phyloP scores from a whole-genome alignment of 1,140 invertebrate genomes.

The Drosophila baimaii region DNA sequence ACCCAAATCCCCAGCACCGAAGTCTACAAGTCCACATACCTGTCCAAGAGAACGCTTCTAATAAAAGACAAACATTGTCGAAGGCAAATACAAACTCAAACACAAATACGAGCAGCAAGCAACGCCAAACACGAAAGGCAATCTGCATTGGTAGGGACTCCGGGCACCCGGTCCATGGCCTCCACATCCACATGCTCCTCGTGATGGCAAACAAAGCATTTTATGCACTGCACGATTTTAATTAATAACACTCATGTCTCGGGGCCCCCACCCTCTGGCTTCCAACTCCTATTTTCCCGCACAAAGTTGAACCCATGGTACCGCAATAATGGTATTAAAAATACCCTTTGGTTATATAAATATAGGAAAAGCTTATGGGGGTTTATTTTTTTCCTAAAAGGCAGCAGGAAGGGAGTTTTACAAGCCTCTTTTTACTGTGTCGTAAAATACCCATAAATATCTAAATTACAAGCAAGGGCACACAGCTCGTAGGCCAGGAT shows the following conservation, averaged over 20 bases:
- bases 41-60: slow-evolving; percentile 60
- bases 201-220: slow-evolving; percentile 63
- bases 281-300: slow-evolving; percentile 1
- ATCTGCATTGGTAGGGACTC: slow-evolving; percentile 32
- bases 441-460: slow-evolving; percentile 21
- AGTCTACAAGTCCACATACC: slow-evolving; percentile 14
- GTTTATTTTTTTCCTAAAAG: not conserved
- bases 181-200: slow-evolving; percentile 1
- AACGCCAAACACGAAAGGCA: slow-evolving; percentile 36
- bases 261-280: not conserved
- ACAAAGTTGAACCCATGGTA: not conserved
- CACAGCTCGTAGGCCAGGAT: not conserved
- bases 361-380: not conserved
- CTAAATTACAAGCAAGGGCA: not conserved
- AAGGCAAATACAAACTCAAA: slow-evolving; percentile 63
- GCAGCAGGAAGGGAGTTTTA: not conserved
- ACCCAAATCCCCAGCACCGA: not conserved
- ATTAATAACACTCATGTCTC: slow-evolving; percentile 78
- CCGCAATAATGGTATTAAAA: slow-evolving; percentile 27
- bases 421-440: slow-evolving; percentile 3
- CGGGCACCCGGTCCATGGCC: not conserved
- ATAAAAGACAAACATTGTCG: slow-evolving; percentile 74
- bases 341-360: slow-evolving; percentile 17
- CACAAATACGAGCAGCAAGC: slow-evolving; percentile 24
- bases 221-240: slow-evolving; percentile 83